A percentile compares a stretch with the other conserved stretches of the same genome.
Evolutionary conservation across 2,888 invertebrate species (phyloP).

Genomic region (Agriopis leucophaearia): DNA sequence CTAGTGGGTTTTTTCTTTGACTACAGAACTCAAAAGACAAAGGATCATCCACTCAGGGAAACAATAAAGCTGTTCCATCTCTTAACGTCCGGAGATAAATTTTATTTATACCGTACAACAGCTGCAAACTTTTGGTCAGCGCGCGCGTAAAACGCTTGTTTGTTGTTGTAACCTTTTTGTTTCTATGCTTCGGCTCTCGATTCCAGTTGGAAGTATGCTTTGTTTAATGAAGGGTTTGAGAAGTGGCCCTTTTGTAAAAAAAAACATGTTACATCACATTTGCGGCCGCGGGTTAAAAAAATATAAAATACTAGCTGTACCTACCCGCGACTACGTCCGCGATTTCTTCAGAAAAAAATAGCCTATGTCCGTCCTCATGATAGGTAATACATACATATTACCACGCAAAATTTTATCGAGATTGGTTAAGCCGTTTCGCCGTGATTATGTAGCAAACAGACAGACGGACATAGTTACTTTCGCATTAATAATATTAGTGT

Average conservation of each 20-base stretch:
- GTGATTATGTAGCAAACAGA: too few species aligned
- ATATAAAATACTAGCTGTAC: too few species aligned
- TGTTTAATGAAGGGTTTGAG: conserved; percentile 60
- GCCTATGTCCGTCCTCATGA: too few species aligned
- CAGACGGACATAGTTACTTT: too few species aligned
- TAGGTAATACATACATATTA: too few species aligned
- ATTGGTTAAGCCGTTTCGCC: too few species aligned
- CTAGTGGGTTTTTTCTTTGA: background rate
- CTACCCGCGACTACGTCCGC: too few species aligned
- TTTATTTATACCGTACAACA: conserved; percentile 82
- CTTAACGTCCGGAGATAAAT: conserved; percentile 80
- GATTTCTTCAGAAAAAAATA: too few species aligned
- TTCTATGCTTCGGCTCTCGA: conserved; percentile 62
- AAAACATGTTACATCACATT: too few species aligned
- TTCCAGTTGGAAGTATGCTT: conserved; percentile 47
- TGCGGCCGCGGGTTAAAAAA: too few species aligned
- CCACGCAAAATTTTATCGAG: too few species aligned
- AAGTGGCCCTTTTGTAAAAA: conserved; percentile 31
- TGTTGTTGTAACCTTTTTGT: conserved; percentile 75
- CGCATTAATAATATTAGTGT: too few species aligned
- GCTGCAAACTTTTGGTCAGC: conserved; percentile 87
- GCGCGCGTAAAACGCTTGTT: conserved; percentile 72
- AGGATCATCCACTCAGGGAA: conserved; percentile 50
- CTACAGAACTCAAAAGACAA: conserved; percentile 36
- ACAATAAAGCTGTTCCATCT: conserved; percentile 79